phyloP scores from a whole-genome alignment of 2,797 vertebrate species.

The Macroramphosus scolopax region DNA sequence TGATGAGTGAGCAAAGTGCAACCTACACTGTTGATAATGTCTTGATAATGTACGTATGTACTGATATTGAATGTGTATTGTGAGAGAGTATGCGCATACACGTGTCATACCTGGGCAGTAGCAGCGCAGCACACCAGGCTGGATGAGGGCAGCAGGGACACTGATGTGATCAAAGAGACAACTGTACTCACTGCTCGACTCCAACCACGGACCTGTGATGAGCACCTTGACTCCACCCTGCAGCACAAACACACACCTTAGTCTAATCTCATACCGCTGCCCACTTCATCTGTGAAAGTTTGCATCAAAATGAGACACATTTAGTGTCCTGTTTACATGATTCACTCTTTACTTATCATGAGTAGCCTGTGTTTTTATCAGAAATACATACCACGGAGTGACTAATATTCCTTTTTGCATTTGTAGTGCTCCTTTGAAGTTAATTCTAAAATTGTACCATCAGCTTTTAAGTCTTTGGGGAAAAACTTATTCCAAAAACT shows the following conservation, averaged over 20 bases:
- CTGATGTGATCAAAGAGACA: constrained; percentile 99
- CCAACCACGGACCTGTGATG: constrained; percentile 98
- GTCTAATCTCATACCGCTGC: no score
- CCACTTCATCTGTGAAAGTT: no score
- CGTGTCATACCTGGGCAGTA: constrained; percentile 92
- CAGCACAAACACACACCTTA: constrained; percentile 35
- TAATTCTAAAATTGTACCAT: constrained; percentile 1
- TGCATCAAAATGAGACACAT: no score
- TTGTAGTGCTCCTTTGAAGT: background rate
- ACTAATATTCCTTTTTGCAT: background rate
- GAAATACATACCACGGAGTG: background rate
- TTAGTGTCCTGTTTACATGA: background rate
- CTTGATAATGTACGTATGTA: no score
- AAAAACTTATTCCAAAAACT: constrained; percentile 10
- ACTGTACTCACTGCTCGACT: constrained; percentile 95
- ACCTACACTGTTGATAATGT: no score
- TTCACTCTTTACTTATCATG: no score
- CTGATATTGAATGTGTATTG: constrained; percentile 13
- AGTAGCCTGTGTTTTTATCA: no score
- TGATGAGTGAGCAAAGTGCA: no score
- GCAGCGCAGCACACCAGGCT: constrained; percentile 97
- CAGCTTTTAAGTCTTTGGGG: background rate
- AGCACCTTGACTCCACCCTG: constrained; percentile 98
- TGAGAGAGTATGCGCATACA: constrained; percentile 1
- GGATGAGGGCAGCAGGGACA: constrained; percentile 96